Evolutionary conservation across 1,140 invertebrate species (phyloP).

Genomic region (Chelonus insularis): DNA sequence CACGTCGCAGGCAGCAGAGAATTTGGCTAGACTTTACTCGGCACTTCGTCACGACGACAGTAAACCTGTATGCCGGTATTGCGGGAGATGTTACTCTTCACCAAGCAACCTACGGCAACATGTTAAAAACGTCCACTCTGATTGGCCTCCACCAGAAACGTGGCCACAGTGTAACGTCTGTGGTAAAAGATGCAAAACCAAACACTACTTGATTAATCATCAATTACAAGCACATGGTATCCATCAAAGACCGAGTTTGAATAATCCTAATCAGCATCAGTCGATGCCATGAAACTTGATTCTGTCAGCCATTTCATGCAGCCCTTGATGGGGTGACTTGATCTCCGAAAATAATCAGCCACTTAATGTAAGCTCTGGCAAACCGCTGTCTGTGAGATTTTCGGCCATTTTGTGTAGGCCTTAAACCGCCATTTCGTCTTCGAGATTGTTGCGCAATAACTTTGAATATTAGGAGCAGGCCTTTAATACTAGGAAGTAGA

Average conservation of each 20-base stretch:
- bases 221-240: conserved; percentile 74
- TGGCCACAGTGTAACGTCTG: conserved; percentile 73
- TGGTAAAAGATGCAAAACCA: conserved; percentile 75
- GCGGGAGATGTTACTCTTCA: conserved; percentile 70
- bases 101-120: conserved; percentile 73
- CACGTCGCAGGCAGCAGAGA: conserved; percentile 46
- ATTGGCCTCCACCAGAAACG: conserved; percentile 68
- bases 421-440: no score
- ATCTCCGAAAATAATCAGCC: no score
- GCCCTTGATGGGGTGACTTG: no score
- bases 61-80: conserved; percentile 68
- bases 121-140: conserved; percentile 73
- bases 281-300: conserved; percentile 23
- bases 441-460: no score
- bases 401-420: no score
- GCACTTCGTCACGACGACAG: conserved; percentile 51
- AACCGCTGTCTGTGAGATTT: no score
- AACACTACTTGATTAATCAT: conserved; percentile 77
- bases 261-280: conserved; percentile 41
- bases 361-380: no score
- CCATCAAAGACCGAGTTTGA: conserved; percentile 61
- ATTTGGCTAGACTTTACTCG: conserved; percentile 55
- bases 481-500: no score
- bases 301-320: neutral
- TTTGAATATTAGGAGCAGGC: no score